Base-by-base conservation (phyloP, 2,888 invertebrate species). In the Sclerodermus sp. region DNA sequence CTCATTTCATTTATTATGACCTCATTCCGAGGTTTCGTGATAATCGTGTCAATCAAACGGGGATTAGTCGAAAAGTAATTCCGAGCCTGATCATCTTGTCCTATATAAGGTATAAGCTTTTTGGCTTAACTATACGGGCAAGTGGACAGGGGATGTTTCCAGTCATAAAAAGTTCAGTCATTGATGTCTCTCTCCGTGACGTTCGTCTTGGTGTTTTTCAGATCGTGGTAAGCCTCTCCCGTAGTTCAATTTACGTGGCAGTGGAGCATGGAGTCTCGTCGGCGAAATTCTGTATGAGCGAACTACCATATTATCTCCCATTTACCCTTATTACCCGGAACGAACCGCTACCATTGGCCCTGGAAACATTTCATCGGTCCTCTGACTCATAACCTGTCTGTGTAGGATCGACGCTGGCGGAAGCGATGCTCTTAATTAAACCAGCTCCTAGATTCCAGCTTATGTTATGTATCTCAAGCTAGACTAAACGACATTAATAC, bases 401-500 rank as follows among this genome's bases (percentile, higher is more conserved):
- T n/a, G n/a, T 49, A 49, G 50, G 58, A 59, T 54, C 51, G 56
- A 55, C 45, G 51, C 17, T 29, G 49, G 41, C 43, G 38, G 45
- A 46, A 58, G 51, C 47, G 53, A 50, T 47, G 51, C 47, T 58
- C 62, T 71, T 71, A 68, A 71, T 71, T 71, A 68, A 71, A 62
- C 57, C 46, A n/a, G 39, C 48, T 45, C 32, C 2, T 18, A 29
- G 34, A 37, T 36, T 41, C 31, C 46, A 36, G 17, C 34, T 34
- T 34, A 12, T 12, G 34, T 34, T 23, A 23, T 23, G 23, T 23
- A 23, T 23, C 23, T 23, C 23, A 23, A 8, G 8, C 23, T 8
- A 23, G 23, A 23, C 23, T 23, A 23, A 23, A 23, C 23, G 23
- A 23, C 23, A 23, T 23, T 23, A 23, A 23, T 23, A 23, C 23